Conservation (phyloP, 53 echinoderm and acorn worm genomes). For the Holothuria leucospilota region DNA sequence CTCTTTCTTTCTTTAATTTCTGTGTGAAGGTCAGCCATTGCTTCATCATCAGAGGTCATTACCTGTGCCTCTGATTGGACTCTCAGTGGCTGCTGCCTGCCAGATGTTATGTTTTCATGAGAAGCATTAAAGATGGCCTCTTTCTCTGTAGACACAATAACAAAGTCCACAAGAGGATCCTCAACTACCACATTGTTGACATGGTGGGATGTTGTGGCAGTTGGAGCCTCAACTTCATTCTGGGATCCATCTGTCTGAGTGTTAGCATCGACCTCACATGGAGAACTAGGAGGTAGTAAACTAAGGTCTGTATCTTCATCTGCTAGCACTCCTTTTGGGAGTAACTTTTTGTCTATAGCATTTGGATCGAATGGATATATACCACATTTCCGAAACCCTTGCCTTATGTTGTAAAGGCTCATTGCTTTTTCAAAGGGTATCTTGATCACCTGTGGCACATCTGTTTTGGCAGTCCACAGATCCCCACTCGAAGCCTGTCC, state of each 20-base stretch:
- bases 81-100: too few species aligned
- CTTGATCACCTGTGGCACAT: constrained; percentile 40
- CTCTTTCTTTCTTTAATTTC: background rate
- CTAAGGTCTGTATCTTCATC: background rate
- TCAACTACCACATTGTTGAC: background rate
- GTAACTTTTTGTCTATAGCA: constrained; percentile 44
- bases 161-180: background rate
- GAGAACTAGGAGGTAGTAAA: background rate
- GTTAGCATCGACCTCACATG: too few species aligned
- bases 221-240: background rate
- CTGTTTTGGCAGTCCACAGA: constrained; percentile 48
- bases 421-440: constrained; percentile 47
- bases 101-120: too few species aligned
- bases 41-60: background rate
- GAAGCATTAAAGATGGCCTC: too few species aligned
- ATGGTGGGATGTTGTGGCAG: background rate
- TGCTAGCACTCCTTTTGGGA: background rate
- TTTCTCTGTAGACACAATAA: too few species aligned
- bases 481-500: constrained; percentile 38
- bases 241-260: background rate
- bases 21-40: background rate
- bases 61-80: too few species aligned
- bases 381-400: constrained; percentile 31
- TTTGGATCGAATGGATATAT: constrained; percentile 50
- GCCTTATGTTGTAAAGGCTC: constrained; percentile 55